A percentile compares a stretch with the other conserved stretches of the same genome.
Conservation (phyloP, 2,113 vertebrate species). For the Nettapus auritus region DNA sequence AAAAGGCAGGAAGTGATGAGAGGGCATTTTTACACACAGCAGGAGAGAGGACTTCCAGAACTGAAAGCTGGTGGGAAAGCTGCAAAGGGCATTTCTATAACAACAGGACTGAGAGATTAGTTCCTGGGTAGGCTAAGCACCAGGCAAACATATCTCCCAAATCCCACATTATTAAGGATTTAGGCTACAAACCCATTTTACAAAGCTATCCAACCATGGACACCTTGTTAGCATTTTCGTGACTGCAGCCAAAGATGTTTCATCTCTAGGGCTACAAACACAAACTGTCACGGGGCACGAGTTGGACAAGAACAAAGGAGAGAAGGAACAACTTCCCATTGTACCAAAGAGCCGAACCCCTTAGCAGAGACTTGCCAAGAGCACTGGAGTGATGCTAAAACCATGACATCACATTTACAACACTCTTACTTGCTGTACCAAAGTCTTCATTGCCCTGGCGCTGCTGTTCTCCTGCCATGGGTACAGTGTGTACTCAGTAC, state of each 20-base stretch:
- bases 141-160: neutral
- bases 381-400: neutral
- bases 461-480: neutral
- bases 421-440: neutral
- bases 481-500: neutral
- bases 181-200: neutral
- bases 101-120: neutral
- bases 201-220: neutral
- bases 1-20: neutral
- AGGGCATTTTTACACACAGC: neutral
- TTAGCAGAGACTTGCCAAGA: neutral
- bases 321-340: neutral
- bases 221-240: neutral
- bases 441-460: neutral
- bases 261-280: neutral
- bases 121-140: neutral
- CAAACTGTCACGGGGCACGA: rapidly evolving
- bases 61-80: neutral
- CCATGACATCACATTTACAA: neutral
- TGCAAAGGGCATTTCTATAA: neutral
- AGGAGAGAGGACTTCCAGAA: neutral
- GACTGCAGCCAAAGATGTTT: neutral
- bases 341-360: neutral
- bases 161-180: neutral
- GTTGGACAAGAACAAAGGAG: neutral